Evolutionary conservation across 2,113 vertebrate genomes (phyloP).

Genomic region (mouse (Mus musculus)): GRCm39 chr4:133774501-133775000

Average conservation of each 20-base stretch:
- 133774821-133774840: background rate
- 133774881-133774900: background rate
- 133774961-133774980: constrained; percentile 15
- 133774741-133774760: background rate
- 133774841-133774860: background rate
- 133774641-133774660: background rate
- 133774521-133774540: background rate
- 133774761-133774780: no score
- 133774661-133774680: background rate
- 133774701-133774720: background rate
- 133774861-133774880: background rate
- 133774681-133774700: background rate
- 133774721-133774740: background rate
- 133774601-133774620: background rate
- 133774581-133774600: background rate
- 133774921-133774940: background rate
- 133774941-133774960: background rate
- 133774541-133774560: background rate
- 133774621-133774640: background rate
- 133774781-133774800: background rate
- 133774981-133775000: constrained; percentile 22
- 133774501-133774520: background rate
- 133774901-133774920: background rate
- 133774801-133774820: background rate
- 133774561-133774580: background rate